Conservation (phyloP, 2,797 vertebrate genomes). For the Hafferia zeledoni region DNA sequence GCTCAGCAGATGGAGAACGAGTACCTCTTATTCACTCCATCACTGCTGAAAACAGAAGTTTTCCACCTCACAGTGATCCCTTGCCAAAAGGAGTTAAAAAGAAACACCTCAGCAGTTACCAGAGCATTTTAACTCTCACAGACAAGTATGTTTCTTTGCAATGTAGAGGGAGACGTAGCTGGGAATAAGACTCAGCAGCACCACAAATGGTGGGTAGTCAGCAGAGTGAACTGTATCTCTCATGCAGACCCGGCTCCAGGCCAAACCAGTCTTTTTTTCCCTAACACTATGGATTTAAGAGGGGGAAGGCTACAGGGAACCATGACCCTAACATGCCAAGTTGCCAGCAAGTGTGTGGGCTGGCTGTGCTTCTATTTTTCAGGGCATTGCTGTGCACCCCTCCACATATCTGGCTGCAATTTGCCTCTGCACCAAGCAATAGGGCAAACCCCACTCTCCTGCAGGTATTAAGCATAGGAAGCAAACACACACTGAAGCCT, state of each 20-base stretch:
- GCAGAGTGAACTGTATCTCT: not conserved
- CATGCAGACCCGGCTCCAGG: not conserved
- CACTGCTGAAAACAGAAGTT: not conserved
- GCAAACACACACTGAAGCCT: not conserved
- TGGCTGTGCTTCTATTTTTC: not conserved
- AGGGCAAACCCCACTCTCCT: not conserved
- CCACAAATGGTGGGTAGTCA: not conserved
- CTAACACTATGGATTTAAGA: not conserved
- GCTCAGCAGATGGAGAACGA: constrained; percentile 47
- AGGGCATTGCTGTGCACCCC: not conserved
- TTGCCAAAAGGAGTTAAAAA: not conserved
- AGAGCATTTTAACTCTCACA: not conserved
- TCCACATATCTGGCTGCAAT: rapidly evolving
- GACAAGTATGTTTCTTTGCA: not conserved
- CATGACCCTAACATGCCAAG: not conserved
- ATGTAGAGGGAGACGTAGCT: not conserved
- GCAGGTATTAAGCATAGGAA: not conserved
- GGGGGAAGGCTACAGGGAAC: not conserved
- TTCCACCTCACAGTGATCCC: not conserved
- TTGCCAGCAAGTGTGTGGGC: not conserved
- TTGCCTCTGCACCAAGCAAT: not conserved
- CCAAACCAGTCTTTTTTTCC: not conserved
- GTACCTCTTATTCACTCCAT: constrained; percentile 9
- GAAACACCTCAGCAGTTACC: not conserved
- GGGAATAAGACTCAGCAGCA: not conserved